phyloP scores from a whole-genome alignment of 2,113 vertebrate genomes.

The Mesoclemmys tuberculata region DNA sequence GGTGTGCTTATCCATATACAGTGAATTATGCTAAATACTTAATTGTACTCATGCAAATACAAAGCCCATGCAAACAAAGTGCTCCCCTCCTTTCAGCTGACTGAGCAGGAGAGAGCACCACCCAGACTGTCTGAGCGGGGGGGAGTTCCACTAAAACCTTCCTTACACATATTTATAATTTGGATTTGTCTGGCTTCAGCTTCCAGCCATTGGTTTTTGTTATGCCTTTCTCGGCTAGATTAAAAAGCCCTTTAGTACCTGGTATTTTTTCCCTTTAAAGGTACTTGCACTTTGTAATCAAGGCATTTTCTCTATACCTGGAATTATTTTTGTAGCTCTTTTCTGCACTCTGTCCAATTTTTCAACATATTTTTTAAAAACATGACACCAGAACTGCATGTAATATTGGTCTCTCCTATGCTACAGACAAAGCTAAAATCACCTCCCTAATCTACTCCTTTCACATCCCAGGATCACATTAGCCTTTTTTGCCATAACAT shows the following conservation, averaged over 20 bases:
- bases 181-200: background rate
- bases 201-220: background rate
- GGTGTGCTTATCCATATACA: too few relatives aligned
- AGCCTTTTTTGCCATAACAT: background rate
- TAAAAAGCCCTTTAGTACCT: background rate
- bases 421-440: too few relatives aligned
- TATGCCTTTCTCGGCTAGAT: background rate
- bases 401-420: background rate
- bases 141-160: too few relatives aligned
- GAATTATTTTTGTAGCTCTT: background rate
- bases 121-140: too few relatives aligned
- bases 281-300: background rate
- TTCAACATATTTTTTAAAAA: background rate
- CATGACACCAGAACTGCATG: background rate
- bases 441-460: background rate
- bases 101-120: too few relatives aligned
- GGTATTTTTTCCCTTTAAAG: background rate
- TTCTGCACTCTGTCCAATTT: background rate
- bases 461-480: background rate
- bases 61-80: too few relatives aligned
- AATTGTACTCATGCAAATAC: too few relatives aligned
- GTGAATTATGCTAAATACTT: too few relatives aligned
- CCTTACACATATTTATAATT: too few relatives aligned
- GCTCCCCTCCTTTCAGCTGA: too few relatives aligned
- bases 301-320: background rate